Base-by-base conservation (phyloP, 2,888 invertebrate species). In the Drosophila colorata region DNA sequence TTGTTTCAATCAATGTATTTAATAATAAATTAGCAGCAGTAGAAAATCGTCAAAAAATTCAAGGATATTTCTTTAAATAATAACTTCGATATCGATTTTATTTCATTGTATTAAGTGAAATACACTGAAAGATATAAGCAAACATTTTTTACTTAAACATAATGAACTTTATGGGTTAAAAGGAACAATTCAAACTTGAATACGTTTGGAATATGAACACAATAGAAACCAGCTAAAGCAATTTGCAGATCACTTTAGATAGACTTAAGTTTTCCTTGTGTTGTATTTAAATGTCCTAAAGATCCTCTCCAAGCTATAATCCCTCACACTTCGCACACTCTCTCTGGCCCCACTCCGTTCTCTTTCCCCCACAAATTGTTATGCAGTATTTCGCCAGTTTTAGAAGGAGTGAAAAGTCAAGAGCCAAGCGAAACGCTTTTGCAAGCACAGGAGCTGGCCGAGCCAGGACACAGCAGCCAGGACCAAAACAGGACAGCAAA, bases 401-500 rank as follows among this genome's bases (percentile, higher is more conserved):
- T 51, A 63, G 25, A 75, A 60, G 63, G 43, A 78, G 71, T 70
- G 59, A 78, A 43, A 75, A 75, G 74, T 75, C 74, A 75, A 75
- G 78, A 77, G 78, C 28, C 74, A 25, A 41, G 14, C 57, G 58
- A 51, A 67, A 66, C 47, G 35, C 44, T 46, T 35, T 41, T 23
- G 38, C 49, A 53, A 53, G 55, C 9, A 28, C 68, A 46, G 57
- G 25, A 51, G 56, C 35, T 47, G 31, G 20, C 37, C 18, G 25
- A 25, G 6, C 6, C 25, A 6, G 28, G 8, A 8, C 8, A 7
- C 9, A 13, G 33, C 14, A 14, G 60, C 35, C 16, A 57, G 43
- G 48, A 18, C 58, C 64, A 53, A 44, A 65, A 49, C 75, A 65
- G 69, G 53, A 63, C 67, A 52, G 61, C 57, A 76, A 80, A 80